phyloP scores from a whole-genome alignment of 1,140 invertebrate species.

The Onthophagus taurus region DNA sequence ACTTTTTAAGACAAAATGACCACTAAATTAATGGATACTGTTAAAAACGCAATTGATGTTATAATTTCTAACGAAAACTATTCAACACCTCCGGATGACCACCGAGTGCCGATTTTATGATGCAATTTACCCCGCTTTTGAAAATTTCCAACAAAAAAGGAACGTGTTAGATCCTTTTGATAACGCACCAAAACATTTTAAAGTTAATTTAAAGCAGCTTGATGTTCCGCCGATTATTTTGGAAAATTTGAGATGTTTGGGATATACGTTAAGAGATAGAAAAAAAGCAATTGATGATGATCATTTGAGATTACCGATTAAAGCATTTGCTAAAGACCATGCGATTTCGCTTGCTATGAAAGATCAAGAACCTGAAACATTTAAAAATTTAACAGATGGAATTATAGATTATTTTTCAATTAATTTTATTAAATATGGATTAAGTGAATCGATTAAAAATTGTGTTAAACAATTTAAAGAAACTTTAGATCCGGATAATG shows the following conservation, averaged over 20 bases:
- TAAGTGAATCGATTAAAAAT: neutral
- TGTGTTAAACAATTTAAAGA: neutral
- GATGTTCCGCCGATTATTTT: no score
- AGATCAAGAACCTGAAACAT: slow-evolving; percentile 4
- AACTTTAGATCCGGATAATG: slow-evolving; percentile 1
- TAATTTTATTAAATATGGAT: neutral
- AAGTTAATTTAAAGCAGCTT: no score
- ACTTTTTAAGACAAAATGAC: no score
- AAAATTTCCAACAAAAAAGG: no score
- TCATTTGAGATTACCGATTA: neutral
- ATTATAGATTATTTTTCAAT: neutral
- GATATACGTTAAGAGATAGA: neutral
- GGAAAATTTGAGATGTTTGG: neutral
- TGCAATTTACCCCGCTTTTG: no score
- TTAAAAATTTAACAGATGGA: neutral
- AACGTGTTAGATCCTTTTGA: no score
- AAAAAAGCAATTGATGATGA: neutral
- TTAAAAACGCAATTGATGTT: no score
- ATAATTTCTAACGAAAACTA: no score
- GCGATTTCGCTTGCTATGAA: slow-evolving; percentile 4
- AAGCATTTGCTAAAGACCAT: slow-evolving; percentile 4
- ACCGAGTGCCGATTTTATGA: no score
- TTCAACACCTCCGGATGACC: no score
- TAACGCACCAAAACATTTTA: no score
- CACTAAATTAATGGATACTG: no score